Evolutionary conservation across 2,113 vertebrate genomes (phyloP).

Genomic region (Gymnogyps californianus): DNA sequence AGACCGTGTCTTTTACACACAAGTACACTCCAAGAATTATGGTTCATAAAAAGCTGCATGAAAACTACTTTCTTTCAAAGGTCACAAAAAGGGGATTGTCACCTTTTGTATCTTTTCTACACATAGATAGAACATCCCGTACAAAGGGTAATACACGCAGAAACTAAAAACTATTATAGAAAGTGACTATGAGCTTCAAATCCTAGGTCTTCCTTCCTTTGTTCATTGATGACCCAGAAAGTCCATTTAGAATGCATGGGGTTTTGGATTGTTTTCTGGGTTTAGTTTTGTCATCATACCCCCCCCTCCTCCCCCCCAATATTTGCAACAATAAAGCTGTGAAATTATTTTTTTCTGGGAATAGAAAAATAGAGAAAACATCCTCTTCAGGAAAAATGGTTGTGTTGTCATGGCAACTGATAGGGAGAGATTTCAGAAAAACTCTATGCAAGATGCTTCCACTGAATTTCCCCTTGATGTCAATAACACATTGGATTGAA

Average conservation of each 20-base stretch:
- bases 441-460: not conserved
- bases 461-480: not conserved
- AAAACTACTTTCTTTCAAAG: not conserved
- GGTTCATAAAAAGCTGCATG: not conserved
- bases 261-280: not conserved
- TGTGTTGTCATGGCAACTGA: slow-evolving; percentile 14
- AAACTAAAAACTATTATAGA: not conserved
- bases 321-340: not conserved
- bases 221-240: not conserved
- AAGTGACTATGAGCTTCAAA: not conserved
- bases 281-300: not conserved
- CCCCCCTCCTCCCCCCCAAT: accelerated
- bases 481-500: not conserved
- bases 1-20: not conserved
- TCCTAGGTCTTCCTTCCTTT: not conserved
- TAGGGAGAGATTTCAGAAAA: not conserved
- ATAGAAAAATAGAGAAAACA: not conserved
- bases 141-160: not conserved
- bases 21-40: not conserved
- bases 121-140: not conserved
- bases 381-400: not conserved
- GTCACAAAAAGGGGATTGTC: accelerated
- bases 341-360: slow-evolving; percentile 1
- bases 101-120: not conserved
- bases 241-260: not conserved